These are phyloP conservation scores for Periphyllus acericola DNA, from an alignment of 2,888 invertebrate genomes.

Conservation along the genomic window DNA sequence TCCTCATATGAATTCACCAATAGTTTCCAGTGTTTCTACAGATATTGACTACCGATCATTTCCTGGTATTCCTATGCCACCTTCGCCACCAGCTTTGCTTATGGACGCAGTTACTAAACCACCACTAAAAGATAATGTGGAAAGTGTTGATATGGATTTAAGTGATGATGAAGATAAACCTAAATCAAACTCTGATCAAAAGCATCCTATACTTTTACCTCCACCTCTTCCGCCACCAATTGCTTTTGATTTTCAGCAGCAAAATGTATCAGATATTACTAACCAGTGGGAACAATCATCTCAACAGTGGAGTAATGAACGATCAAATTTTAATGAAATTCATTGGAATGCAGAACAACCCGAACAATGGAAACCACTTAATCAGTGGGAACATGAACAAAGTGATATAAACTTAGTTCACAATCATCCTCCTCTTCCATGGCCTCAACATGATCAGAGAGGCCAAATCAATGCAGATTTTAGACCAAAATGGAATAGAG, in stretches of 20 bases:
- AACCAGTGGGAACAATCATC: constrained; percentile 35
- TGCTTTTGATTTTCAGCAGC: constrained; percentile 43
- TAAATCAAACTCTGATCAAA: constrained; percentile 42
- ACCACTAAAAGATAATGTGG: constrained; percentile 73
- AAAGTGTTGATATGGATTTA: constrained; percentile 87
- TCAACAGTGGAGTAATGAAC: constrained; percentile 42
- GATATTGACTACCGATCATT: constrained; percentile 64
- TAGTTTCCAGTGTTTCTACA: constrained; percentile 16
- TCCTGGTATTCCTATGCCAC: constrained; percentile 60
- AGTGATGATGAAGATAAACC: constrained; percentile 77
- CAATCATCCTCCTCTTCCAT: constrained; percentile 30
- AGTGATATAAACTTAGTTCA: constrained; percentile 16
- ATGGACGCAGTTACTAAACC: constrained; percentile 49
- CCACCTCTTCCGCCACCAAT: constrained; percentile 54
- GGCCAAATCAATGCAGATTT: constrained; percentile 16
- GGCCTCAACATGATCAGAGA: constrained; percentile 35
- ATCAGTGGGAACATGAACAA: constrained; percentile 53
- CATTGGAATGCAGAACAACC: constrained; percentile 45
- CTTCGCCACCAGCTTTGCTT: constrained; percentile 52
- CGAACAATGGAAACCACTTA: constrained; percentile 50
- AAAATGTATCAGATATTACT: background rate
- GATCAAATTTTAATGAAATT: constrained; percentile 21
- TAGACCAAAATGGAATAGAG: constrained; percentile 51
- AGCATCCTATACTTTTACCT: constrained; percentile 22
- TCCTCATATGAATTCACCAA: constrained; percentile 62